Evolutionary conservation across 30 jellyfish, hydroid and myxozoan species (phyloP).

Genomic region (Aurelia sp.): DNA sequence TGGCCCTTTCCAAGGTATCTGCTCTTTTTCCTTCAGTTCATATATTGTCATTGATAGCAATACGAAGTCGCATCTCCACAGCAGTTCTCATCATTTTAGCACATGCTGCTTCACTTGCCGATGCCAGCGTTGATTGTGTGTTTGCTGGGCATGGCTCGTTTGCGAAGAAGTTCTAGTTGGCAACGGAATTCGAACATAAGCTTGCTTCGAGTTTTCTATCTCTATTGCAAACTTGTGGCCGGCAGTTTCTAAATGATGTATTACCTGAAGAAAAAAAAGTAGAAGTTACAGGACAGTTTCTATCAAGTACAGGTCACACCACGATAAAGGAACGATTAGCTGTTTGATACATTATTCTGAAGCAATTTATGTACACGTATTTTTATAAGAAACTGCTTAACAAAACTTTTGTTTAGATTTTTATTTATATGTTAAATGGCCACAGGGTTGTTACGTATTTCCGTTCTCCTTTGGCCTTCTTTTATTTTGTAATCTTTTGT

Average conservation of each 20-base stretch:
- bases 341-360: background rate
- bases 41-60: background rate
- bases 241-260: background rate
- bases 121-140: background rate
- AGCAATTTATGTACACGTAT: background rate
- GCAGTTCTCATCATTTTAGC: slow-evolving; percentile 30
- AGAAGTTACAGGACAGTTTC: background rate
- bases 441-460: too few species aligned
- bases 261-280: background rate
- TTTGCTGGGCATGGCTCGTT: background rate
- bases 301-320: background rate
- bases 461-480: too few species aligned
- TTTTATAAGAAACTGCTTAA: too few species aligned
- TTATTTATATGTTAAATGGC: too few species aligned
- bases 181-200: background rate
- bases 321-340: slow-evolving; percentile 1
- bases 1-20: background rate
- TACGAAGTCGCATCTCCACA: slow-evolving; percentile 1
- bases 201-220: slow-evolving; percentile 3
- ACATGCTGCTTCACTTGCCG: slow-evolving; percentile 30
- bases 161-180: background rate
- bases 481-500: too few species aligned
- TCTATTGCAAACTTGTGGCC: slow-evolving; percentile 27
- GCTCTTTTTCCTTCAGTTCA: background rate
- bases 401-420: too few species aligned